Conservation (phyloP, 2,113 vertebrate species). For the Leuciscus idus region DNA sequence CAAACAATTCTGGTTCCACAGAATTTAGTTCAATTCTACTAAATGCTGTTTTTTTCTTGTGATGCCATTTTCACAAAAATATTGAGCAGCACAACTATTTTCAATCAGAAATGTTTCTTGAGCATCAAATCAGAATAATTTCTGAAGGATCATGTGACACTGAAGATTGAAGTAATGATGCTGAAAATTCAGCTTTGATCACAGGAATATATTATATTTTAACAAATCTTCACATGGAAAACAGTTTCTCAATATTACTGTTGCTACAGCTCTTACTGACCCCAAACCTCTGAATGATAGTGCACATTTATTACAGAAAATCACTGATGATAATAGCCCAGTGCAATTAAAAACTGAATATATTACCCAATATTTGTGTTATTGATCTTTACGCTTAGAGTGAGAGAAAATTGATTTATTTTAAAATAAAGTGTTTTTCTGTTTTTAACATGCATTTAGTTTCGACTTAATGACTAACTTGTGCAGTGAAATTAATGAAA, state of each 20-base stretch:
- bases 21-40: too few species aligned
- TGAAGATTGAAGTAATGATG: neutral
- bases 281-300: neutral
- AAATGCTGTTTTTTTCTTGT: too few species aligned
- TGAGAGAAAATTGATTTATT: neutral
- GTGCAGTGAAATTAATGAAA: neutral
- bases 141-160: neutral
- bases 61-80: neutral
- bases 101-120: neutral
- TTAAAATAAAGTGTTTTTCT: neutral
- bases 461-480: neutral
- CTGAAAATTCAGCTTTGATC: neutral
- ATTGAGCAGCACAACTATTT: neutral
- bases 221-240: too few species aligned
- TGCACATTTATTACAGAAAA: neutral
- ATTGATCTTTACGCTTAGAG: neutral
- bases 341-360: neutral
- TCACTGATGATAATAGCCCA: neutral
- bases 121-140: neutral
- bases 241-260: too few species aligned
- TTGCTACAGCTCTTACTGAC: too few species aligned
- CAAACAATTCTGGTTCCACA: too few species aligned
- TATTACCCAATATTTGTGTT: neutral
- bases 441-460: neutral
- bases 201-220: too few species aligned